Evolutionary conservation across 2,888 invertebrate species (phyloP), one percentile per base, ranked within the genome.

Genomic region (Nematopogon swammerdamellus): DNA sequence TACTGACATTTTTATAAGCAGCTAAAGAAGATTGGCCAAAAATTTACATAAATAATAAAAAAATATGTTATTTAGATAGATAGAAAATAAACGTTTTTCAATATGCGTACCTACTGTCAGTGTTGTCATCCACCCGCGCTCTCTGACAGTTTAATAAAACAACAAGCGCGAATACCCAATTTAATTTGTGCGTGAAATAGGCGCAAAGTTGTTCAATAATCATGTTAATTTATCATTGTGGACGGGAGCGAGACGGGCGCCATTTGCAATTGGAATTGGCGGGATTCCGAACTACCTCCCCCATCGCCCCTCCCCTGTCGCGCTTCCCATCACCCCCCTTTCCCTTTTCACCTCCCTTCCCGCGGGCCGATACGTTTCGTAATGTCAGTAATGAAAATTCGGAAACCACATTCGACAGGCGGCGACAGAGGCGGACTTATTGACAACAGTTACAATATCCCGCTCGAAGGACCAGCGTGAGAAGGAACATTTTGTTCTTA

Each of bases 161-260:
- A 25, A 4, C 4, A 25, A 25, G 25, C 25, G 25, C 4, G n/a
- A n/a, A n/a, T n/a, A 25, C 25, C 25, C 5, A 36, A 14, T 36
- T 36, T 14, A 6, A 36, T 36, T 36, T 36, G 36, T 14, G 6
- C 11, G 36, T 14, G 36, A 36, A 36, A 36, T 36, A 14, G 36
- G 36, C 36, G 36, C 36, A 36, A 36, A 36, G 36, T 36, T 36
- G 59, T 60, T 61, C 63, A 72, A 69, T 72, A 72, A 59, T 65
- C 69, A 63, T 63, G 70, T 68, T 70, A 72, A 73, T 73, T 72
- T 69, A 72, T 73, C 72, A 72, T 65, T 66, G 63, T 8, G 14
- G 18, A 18, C n/a, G 36, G 29, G 36, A 18, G 29, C 10, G 46
- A 2, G 6, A 2, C 51, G 48, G 50, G 48, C 49, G 51, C 53